A percentile compares a stretch with the other conserved stretches of the same genome.
phyloP scores from a whole-genome alignment of 2,888 invertebrate species.

The Ophioninae sp. region DNA sequence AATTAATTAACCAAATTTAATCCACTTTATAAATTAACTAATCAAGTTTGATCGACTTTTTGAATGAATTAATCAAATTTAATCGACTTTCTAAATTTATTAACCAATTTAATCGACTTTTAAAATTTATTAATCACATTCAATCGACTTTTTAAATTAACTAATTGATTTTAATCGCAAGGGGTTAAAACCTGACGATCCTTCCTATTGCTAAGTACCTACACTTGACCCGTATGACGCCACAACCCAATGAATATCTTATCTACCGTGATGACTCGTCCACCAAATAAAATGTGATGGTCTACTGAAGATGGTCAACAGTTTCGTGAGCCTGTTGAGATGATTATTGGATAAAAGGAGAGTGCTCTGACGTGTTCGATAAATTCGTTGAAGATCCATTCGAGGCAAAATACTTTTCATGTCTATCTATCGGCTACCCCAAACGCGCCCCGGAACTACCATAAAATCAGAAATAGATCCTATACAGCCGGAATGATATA shows the following conservation, averaged over 20 bases:
- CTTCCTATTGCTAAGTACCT: not conserved
- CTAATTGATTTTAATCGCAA: no score
- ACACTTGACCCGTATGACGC: not conserved
- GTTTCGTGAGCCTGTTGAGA: not conserved
- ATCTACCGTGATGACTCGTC: not conserved
- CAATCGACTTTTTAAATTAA: no score
- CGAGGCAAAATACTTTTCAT: conserved; percentile 42
- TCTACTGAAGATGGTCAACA: not conserved
- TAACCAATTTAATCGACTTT: no score
- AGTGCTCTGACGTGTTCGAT: conserved; percentile 13
- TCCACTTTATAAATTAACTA: no score
- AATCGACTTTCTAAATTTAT: no score
- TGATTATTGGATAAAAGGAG: conserved; percentile 29
- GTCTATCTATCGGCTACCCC: conserved; percentile 55
- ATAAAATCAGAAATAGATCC: conserved; percentile 45
- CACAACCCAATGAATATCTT: not conserved
- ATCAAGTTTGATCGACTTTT: no score
- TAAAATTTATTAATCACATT: no score
- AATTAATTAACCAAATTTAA: no score
- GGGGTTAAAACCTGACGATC: no score
- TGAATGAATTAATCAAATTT: no score
- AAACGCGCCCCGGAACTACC: conserved; percentile 56
- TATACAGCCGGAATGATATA: conserved; percentile 59
- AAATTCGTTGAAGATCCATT: conserved; percentile 30
- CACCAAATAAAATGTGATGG: not conserved